Conservation (phyloP, 2,797 vertebrate genomes). For the Platalea minor region DNA sequence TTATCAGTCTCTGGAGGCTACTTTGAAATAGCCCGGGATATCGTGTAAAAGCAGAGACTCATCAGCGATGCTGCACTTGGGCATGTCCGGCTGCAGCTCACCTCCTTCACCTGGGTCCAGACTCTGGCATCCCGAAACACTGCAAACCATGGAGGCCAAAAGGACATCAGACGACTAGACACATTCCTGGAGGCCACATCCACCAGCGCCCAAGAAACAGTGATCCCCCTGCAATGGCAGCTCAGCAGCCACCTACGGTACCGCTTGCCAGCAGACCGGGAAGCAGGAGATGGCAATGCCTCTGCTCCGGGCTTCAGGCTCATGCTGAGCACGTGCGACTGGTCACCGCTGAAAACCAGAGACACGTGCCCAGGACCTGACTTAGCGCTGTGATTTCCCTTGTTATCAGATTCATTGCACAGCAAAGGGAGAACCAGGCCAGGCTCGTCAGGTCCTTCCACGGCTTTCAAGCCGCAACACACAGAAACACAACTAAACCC, state of each 20-base stretch:
- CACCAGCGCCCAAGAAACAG: background rate
- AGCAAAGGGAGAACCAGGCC: background rate
- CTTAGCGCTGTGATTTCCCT: background rate
- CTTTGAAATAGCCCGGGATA: background rate
- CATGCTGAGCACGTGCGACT: fast-evolving
- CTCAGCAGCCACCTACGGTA: background rate
- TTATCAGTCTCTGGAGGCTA: background rate
- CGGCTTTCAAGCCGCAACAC: fast-evolving
- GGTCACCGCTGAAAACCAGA: background rate
- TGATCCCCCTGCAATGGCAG: background rate
- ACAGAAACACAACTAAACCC: background rate
- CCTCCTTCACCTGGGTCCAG: background rate
- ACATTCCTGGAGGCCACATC: background rate
- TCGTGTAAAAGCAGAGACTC: background rate
- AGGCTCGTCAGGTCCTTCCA: fast-evolving
- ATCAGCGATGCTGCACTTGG: too few species aligned
- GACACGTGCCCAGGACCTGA: background rate
- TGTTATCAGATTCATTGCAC: fast-evolving
- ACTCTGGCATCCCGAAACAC: background rate
- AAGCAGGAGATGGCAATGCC: background rate
- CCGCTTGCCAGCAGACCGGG: background rate
- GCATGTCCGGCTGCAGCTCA: background rate
- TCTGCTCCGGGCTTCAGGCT: background rate
- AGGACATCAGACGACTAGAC: background rate
- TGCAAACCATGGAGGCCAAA: background rate